Evolutionary conservation across 2,113 vertebrate genomes (phyloP).

Genomic region (Sapajus apella): DNA sequence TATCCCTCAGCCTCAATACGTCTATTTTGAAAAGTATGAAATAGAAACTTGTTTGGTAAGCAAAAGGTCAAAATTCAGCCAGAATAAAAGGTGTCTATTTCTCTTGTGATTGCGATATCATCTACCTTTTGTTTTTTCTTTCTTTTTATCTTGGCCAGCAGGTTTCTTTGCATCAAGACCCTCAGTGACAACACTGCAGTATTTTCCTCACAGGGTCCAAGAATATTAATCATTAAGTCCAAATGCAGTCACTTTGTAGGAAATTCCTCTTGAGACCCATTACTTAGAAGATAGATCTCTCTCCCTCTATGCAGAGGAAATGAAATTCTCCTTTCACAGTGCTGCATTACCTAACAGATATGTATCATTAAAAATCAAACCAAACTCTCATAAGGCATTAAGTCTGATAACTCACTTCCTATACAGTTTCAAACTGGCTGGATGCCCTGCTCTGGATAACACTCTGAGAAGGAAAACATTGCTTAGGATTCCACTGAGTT

Average conservation of each 20-base stretch:
- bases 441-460: background rate
- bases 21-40: background rate
- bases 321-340: background rate
- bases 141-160: background rate
- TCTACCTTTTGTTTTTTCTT: background rate
- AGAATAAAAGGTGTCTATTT: background rate
- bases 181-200: fast-evolving
- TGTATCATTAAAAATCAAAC: background rate
- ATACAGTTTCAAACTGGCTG: background rate
- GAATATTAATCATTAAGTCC: background rate
- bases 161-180: background rate
- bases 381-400: background rate
- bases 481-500: background rate
- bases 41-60: background rate
- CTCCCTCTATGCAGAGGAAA: background rate
- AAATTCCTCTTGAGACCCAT: background rate
- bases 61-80: background rate
- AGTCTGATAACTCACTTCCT: background rate
- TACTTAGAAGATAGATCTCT: background rate
- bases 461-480: background rate
- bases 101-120: background rate
- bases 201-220: background rate
- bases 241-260: background rate
- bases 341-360: background rate
- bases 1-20: background rate